A percentile compares a stretch with the other conserved stretches of the same genome.
These are phyloP conservation scores for Beroe ovata DNA, from an alignment of 37 sponge, comb jelly and placozoan species.

Conservation along the genomic window DNA sequence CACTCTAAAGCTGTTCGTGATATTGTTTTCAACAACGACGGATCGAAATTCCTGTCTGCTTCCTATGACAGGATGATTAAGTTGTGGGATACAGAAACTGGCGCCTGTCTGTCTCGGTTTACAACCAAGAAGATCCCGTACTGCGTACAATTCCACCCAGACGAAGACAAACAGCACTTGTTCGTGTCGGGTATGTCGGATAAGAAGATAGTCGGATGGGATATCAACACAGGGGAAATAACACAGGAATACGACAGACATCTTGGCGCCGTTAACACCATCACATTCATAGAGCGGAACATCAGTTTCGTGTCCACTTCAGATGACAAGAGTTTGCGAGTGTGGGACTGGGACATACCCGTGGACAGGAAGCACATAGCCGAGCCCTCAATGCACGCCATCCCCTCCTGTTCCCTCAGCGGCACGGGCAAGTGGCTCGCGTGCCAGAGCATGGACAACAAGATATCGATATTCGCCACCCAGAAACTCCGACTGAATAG, in stretches of 20 bases:
- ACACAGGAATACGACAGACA: slow-evolving; percentile 98
- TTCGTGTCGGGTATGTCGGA: slow-evolving; percentile 91
- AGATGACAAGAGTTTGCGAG: slow-evolving; percentile 96
- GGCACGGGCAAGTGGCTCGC: slow-evolving; percentile 93
- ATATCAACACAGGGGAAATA: slow-evolving; percentile 80
- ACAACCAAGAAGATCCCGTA: slow-evolving; percentile 90
- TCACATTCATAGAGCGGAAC: slow-evolving; percentile 97
- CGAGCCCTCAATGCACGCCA: slow-evolving; percentile 95
- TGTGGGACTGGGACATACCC: slow-evolving; percentile 99
- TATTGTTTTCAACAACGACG: slow-evolving; percentile 87
- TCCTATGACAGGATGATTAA: slow-evolving; percentile 90
- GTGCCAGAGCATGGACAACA: slow-evolving; percentile 96
- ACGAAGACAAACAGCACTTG: slow-evolving; percentile 87
- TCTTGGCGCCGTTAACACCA: slow-evolving; percentile 95
- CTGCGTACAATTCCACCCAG: slow-evolving; percentile 95
- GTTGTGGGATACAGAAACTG: slow-evolving; percentile 98
- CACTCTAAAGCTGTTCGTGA: slow-evolving; percentile 94
- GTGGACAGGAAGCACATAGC: slow-evolving; percentile 98
- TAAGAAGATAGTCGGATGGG: slow-evolving; percentile 98
- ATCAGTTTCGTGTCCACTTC: slow-evolving; percentile 94
- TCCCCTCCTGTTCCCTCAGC: slow-evolving; percentile 83
- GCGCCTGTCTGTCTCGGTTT: slow-evolving; percentile 78
- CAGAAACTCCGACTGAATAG: slow-evolving; percentile 89
- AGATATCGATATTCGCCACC: slow-evolving; percentile 85
- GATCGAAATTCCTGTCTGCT: slow-evolving; percentile 89